Conservation (phyloP, 2,888 invertebrate species). For the Stomorhina lunata region DNA sequence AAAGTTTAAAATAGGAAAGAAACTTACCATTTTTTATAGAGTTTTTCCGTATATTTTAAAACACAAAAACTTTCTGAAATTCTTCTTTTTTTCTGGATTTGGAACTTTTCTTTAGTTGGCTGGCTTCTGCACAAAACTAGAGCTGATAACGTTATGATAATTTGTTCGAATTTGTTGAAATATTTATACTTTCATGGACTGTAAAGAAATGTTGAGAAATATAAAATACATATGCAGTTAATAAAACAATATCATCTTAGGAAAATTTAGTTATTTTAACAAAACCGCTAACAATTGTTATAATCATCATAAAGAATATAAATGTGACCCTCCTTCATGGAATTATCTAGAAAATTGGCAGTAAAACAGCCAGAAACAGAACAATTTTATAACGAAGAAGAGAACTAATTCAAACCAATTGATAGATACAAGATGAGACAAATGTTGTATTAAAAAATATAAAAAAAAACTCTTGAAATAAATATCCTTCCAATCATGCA, state of each 20-base stretch:
- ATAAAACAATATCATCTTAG: constrained; percentile 10
- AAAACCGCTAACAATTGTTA: neutral
- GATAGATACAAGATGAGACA: too few species aligned
- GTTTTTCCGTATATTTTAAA: neutral
- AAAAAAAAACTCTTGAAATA: neutral
- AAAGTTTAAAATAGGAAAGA: neutral
- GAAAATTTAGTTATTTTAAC: neutral
- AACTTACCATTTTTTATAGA: constrained; percentile 55
- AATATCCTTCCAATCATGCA: constrained; percentile 18
- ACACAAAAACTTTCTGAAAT: constrained; percentile 20
- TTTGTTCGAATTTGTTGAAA: constrained; percentile 32
- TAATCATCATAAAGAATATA: neutral
- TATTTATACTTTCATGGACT: constrained; percentile 56
- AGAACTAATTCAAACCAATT: constrained; percentile 23
- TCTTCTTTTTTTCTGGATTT: neutral
- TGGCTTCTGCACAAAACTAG: constrained; percentile 28
- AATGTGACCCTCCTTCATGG: constrained; percentile 12
- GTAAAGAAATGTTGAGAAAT: constrained; percentile 16
- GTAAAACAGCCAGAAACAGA: constrained; percentile 46
- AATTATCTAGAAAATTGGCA: constrained; percentile 35
- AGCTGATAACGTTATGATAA: constrained; percentile 57
- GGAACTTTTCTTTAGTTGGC: neutral
- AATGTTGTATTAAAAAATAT: constrained; percentile 11
- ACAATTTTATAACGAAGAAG: constrained; percentile 43
- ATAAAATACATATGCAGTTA: too few species aligned